These are phyloP conservation scores for Terebella lapidaria DNA, from an alignment of 2,888 invertebrate genomes.

Conservation along the genomic window DNA sequence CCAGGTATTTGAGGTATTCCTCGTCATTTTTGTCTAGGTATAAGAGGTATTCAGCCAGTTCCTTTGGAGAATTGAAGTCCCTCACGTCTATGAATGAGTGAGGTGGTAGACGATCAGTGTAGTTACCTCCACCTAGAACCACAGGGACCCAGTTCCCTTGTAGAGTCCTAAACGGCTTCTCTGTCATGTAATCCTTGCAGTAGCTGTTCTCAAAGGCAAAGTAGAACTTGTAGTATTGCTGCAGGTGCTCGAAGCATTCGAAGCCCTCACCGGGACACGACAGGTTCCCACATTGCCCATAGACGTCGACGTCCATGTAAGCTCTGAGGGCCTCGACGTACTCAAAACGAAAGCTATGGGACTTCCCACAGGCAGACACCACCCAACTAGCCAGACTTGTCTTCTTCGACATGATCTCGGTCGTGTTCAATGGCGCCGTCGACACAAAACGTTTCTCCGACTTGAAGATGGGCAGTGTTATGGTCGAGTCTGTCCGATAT, in stretches of 20 bases:
- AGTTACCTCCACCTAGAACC: not conserved
- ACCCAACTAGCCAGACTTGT: not conserved
- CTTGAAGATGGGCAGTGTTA: not conserved
- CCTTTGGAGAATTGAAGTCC: not conserved
- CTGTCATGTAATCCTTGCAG: not conserved
- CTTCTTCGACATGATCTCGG: not conserved
- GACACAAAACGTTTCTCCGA: not conserved
- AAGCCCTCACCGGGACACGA: not conserved
- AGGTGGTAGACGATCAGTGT: not conserved
- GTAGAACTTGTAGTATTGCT: not conserved
- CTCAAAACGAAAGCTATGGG: not conserved
- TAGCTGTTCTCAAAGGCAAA: not conserved
- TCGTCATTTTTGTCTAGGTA: not conserved
- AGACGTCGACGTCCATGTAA: not conserved
- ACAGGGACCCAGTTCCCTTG: not conserved
- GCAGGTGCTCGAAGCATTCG: not conserved
- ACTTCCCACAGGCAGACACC: not conserved
- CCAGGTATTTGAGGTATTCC: not conserved
- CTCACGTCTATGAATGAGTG: not conserved
- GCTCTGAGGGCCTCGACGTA: not conserved
- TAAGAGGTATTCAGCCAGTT: not conserved
- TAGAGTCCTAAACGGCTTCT: not conserved
- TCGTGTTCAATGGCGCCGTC: not conserved
- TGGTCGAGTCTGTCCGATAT: not conserved
- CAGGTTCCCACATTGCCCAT: not conserved